Percentiles rank a stretch among this genome's conserved stretches.
These are phyloP conservation scores for Lutraria rhynchaena DNA, from an alignment of 1,140 invertebrate species.

Conservation along the genomic window DNA sequence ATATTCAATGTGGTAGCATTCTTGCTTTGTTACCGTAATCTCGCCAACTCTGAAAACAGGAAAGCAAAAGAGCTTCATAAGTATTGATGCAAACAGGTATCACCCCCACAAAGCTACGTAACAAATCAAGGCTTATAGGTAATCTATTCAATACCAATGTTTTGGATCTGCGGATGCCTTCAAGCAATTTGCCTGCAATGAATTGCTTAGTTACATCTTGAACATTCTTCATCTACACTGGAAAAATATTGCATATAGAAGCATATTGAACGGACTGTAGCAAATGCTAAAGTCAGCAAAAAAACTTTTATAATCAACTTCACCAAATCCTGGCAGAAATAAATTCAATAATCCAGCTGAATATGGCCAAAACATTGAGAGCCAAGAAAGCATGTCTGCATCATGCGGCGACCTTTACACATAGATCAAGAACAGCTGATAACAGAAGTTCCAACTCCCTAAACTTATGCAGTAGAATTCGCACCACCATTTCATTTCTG, in stretches of 20 bases:
- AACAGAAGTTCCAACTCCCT: background rate
- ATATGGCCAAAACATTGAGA: too few species aligned
- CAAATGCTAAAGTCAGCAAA: background rate
- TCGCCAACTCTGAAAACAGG: conserved; percentile 56
- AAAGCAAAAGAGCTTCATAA: conserved; percentile 49
- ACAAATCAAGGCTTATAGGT: conserved; percentile 26
- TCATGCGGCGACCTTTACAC: background rate
- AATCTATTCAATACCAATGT: background rate
- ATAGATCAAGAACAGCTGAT: background rate
- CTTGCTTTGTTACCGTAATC: conserved; percentile 25
- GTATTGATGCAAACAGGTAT: conserved; percentile 12
- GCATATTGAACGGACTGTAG: background rate
- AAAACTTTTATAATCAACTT: conserved; percentile 14
- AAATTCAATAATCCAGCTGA: too few species aligned
- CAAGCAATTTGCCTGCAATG: background rate
- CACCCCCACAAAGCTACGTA: background rate
- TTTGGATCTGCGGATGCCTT: background rate
- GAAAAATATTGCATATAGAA: conserved; percentile 12
- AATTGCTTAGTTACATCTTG: conserved; percentile 6
- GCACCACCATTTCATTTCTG: background rate
- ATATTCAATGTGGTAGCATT: background rate
- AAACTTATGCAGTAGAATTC: background rate
- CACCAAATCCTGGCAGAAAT: background rate
- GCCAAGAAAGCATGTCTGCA: too few species aligned
- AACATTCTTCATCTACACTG: background rate